These are phyloP conservation scores for Selene dorsalis DNA, from an alignment of 2,797 vertebrate genomes.

Conservation along the genomic window DNA sequence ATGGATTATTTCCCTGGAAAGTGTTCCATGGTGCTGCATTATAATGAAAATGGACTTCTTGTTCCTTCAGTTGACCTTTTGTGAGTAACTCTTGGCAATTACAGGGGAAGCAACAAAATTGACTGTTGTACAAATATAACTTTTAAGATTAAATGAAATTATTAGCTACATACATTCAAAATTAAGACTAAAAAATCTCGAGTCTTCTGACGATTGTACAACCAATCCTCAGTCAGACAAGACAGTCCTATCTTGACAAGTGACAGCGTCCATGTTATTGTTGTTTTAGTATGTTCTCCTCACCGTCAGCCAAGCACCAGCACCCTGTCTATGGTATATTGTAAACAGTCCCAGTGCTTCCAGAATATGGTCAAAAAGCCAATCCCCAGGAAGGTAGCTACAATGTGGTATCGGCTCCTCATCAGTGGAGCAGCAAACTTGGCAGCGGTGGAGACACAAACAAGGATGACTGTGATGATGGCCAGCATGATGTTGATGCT, in stretches of 20 bases:
- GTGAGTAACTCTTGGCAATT: slow-evolving; percentile 37
- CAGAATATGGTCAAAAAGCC: slow-evolving; percentile 91
- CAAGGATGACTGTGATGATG: slow-evolving; percentile 95
- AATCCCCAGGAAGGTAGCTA: slow-evolving; percentile 87
- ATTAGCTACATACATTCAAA: slow-evolving; percentile 67
- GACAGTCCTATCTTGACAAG: slow-evolving; percentile 50
- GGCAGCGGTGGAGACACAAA: slow-evolving; percentile 95
- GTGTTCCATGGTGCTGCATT: slow-evolving; percentile 11
- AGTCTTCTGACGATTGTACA: slow-evolving; percentile 76
- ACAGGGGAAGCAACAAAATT: slow-evolving; percentile 29
- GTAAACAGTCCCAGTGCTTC: slow-evolving; percentile 94
- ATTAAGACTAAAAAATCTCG: slow-evolving; percentile 49
- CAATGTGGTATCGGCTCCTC: slow-evolving; percentile 92
- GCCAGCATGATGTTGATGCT: slow-evolving; percentile 98
- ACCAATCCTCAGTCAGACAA: slow-evolving; percentile 78
- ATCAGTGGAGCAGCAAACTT: slow-evolving; percentile 94
- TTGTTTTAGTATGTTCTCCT: slow-evolving; percentile 13
- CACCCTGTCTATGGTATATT: slow-evolving; percentile 83
- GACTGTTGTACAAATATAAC: slow-evolving; percentile 56
- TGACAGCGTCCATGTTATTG: slow-evolving; percentile 25
- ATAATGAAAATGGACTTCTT: slow-evolving; percentile 38
- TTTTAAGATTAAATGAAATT: slow-evolving; percentile 43
- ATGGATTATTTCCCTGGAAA: slow-evolving; percentile 16
- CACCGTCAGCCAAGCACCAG: slow-evolving; percentile 86
- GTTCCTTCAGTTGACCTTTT: slow-evolving; percentile 15